Percentiles rank a stretch among this genome's conserved stretches.
These are phyloP conservation scores for Hydractinia echinata DNA, from an alignment of 30 jellyfish, hydroid and myxozoan species.

Conservation along the genomic window DNA sequence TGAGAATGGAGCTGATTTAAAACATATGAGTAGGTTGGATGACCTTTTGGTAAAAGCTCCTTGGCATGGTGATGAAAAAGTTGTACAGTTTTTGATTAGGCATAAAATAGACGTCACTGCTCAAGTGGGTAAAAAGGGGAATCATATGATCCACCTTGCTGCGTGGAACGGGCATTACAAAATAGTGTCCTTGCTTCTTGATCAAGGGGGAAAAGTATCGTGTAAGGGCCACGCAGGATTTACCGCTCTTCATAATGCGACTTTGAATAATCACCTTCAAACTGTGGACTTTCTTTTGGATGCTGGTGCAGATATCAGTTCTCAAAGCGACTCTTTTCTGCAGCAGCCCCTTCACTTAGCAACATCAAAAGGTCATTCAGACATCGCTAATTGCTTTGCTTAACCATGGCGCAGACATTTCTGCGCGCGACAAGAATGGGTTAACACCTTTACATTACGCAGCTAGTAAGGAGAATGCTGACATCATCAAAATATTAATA, in stretches of 20 bases:
- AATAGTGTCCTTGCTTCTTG: constrained; percentile 15
- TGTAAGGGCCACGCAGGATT: not conserved
- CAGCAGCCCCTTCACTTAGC: constrained; percentile 12
- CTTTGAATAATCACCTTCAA: not conserved
- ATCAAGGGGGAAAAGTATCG: not conserved
- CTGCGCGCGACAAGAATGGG: constrained; percentile 12
- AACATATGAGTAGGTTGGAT: not conserved
- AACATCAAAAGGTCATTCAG: constrained; percentile 2
- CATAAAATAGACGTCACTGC: not conserved
- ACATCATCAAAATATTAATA: not conserved
- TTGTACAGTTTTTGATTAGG: constrained; percentile 7
- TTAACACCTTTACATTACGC: constrained; percentile 22
- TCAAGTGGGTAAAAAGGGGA: not conserved
- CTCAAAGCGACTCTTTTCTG: not conserved
- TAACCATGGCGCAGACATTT: constrained; percentile 12
- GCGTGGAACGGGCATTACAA: constrained; percentile 13
- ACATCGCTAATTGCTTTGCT: not conserved
- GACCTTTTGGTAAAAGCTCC: not conserved
- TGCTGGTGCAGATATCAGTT: constrained; percentile 24
- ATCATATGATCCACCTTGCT: not conserved
- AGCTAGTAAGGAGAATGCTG: not conserved
- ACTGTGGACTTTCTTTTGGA: not conserved
- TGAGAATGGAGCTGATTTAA: constrained; percentile 16
- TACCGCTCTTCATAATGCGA: not conserved
- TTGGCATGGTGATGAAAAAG: not conserved